Conservation (phyloP, 2,888 invertebrate genomes). For the Acronicta aceris region DNA sequence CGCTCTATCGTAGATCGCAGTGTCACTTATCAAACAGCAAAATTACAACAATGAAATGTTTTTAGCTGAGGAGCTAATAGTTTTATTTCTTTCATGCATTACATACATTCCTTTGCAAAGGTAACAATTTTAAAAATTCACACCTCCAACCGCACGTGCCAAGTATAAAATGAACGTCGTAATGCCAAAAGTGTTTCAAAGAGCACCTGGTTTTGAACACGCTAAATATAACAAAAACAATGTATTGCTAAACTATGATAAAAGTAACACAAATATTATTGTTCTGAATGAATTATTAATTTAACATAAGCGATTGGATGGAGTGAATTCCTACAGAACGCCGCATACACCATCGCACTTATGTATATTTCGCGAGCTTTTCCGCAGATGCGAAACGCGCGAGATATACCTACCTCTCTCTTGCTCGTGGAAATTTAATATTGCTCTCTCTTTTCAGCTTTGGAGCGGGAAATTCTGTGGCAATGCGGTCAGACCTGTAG, state of each 20-base stretch:
- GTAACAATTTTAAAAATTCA: conserved; percentile 17
- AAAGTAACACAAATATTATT: conserved; percentile 49
- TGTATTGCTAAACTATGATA: conserved; percentile 33
- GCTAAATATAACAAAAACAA: conserved; percentile 24
- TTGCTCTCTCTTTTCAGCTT: conserved; percentile 58
- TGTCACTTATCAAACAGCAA: too few species aligned
- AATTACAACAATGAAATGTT: too few species aligned
- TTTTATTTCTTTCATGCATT: not conserved
- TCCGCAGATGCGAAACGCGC: conserved; percentile 60
- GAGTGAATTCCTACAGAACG: conserved; percentile 52
- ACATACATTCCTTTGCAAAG: conserved; percentile 4
- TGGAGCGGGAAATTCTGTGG: conserved; percentile 79
- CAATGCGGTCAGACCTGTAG: conserved; percentile 84
- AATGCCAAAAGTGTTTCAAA: conserved; percentile 31
- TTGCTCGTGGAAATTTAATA: conserved; percentile 30
- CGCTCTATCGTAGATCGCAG: too few species aligned
- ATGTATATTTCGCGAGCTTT: conserved; percentile 66
- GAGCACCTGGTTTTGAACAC: conserved; percentile 20
- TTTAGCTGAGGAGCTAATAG: not conserved
- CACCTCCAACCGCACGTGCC: conserved; percentile 1
- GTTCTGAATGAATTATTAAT: conserved; percentile 59
- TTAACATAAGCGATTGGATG: conserved; percentile 53
- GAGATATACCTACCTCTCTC: conserved; percentile 64
- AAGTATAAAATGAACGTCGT: conserved; percentile 10
- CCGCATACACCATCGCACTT: conserved; percentile 56